Percentiles rank a stretch among this genome's conserved stretches.
Conservation (phyloP, 2,113 vertebrate genomes). For the Mustela lutreola region DNA sequence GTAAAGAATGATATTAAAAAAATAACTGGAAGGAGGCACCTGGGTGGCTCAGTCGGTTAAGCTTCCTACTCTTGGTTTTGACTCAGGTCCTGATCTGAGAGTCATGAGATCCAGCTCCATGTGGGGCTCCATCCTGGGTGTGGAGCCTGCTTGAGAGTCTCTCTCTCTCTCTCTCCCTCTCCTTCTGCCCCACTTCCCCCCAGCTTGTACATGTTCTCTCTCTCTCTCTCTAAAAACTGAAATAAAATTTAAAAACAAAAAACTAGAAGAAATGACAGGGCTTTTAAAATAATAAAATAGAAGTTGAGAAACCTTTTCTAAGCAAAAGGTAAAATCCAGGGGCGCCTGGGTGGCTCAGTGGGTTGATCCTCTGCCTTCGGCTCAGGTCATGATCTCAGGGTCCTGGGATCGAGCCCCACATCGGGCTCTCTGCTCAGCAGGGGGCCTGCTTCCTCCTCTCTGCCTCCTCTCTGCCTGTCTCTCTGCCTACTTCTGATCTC, state of each 20-base stretch:
- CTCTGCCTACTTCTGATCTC: no score
- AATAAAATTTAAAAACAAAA: neutral
- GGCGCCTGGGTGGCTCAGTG: no score
- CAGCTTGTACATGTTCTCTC: neutral
- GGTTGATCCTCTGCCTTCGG: no score
- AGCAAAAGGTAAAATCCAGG: slow-evolving; percentile 12
- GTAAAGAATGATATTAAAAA: neutral
- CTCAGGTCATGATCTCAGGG: no score
- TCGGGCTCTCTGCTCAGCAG: no score
- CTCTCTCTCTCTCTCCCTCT: neutral
- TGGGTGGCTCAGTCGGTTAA: neutral
- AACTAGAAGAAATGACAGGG: neutral
- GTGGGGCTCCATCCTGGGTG: neutral
- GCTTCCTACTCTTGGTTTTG: neutral
- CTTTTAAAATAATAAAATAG: neutral
- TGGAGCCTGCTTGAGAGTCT: neutral
- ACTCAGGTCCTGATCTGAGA: neutral
- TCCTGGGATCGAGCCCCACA: no score
- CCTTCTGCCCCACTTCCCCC: neutral
- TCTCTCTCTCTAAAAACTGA: neutral
- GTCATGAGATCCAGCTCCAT: neutral
- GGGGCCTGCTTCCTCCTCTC: no score
- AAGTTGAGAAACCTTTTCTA: neutral
- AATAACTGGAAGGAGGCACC: neutral
- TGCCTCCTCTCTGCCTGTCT: no score